Conservation (phyloP, 2,797 vertebrate species). For the Eutrigla gurnardus region DNA sequence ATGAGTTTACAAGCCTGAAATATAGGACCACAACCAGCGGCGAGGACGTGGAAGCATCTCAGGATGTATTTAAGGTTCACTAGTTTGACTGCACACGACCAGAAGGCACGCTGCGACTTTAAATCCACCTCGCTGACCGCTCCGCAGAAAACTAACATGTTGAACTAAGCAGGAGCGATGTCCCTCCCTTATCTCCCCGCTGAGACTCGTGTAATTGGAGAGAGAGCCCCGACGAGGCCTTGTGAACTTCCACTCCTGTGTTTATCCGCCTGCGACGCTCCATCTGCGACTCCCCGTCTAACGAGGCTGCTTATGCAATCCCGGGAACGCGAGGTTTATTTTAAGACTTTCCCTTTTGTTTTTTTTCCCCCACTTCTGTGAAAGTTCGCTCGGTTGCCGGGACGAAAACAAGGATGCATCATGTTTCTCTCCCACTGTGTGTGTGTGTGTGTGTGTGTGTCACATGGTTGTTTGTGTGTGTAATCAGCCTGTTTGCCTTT, state of each 20-base stretch:
- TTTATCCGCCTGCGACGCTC: slow-evolving; percentile 39
- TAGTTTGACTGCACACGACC: slow-evolving; percentile 32
- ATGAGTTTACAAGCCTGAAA: neutral
- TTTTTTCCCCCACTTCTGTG: slow-evolving; percentile 11
- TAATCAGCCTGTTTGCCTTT: neutral
- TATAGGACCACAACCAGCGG: neutral
- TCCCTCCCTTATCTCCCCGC: slow-evolving; percentile 33
- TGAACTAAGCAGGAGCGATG: slow-evolving; percentile 24
- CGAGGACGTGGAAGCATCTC: slow-evolving; percentile 23
- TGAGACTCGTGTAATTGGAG: slow-evolving; percentile 41
- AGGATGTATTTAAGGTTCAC: slow-evolving; percentile 41
- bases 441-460: neutral
- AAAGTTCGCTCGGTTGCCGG: slow-evolving; percentile 51
- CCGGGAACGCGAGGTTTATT: slow-evolving; percentile 59
- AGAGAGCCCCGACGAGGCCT: slow-evolving; percentile 17
- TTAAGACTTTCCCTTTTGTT: slow-evolving; percentile 57
- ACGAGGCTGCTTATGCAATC: slow-evolving; percentile 56
- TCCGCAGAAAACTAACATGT: slow-evolving; percentile 8
- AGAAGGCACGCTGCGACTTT: slow-evolving; percentile 23
- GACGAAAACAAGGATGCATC: slow-evolving; percentile 52
- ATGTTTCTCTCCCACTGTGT: slow-evolving; percentile 38
- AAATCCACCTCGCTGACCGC: slow-evolving; percentile 38
- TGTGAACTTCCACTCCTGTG: slow-evolving; percentile 32
- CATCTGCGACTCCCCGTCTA: slow-evolving; percentile 35
- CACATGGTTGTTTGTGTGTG: too few relatives aligned